phyloP scores from a whole-genome alignment of 1,140 invertebrate species.

The Penaeus japonicus region DNA sequence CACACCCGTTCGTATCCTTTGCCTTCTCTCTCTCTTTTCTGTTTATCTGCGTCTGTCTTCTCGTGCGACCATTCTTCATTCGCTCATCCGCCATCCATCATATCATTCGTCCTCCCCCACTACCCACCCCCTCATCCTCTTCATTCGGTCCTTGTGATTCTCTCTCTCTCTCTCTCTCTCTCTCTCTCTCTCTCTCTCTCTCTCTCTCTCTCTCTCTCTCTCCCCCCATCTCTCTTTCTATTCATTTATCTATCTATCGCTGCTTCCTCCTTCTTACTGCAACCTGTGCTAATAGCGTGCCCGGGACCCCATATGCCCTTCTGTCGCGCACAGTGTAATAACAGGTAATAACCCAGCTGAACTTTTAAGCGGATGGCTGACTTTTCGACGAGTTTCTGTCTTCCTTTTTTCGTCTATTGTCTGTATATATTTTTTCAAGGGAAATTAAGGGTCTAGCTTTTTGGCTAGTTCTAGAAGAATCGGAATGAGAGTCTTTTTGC shows the following conservation, averaged over 20 bases:
- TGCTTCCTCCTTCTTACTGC: neutral
- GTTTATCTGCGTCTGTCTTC: no score
- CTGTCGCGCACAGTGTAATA: slow-evolving; percentile 2
- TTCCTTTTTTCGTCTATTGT: no score
- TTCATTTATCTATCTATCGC: neutral
- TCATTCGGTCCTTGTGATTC: neutral
- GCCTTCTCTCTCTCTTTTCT: no score
- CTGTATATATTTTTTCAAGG: neutral
- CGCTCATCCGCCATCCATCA: neutral
- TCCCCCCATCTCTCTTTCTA: neutral
- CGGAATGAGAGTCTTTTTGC: no score
- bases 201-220: neutral
- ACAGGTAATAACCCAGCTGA: slow-evolving; percentile 20
- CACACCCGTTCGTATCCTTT: no score
- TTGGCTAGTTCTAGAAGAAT: neutral
- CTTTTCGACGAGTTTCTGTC: slow-evolving; percentile 4
- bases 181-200: no score
- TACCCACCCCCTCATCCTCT: neutral
- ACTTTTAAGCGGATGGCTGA: slow-evolving; percentile 26
- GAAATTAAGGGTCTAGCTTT: slow-evolving; percentile 27
- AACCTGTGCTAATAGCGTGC: neutral
- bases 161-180: no score
- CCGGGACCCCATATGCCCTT: no score
- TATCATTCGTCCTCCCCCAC: neutral
- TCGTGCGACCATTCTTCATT: neutral